These are phyloP conservation scores for Radopholus similis DNA, from an alignment of 1,140 invertebrate species.

Conservation along the genomic window DNA sequence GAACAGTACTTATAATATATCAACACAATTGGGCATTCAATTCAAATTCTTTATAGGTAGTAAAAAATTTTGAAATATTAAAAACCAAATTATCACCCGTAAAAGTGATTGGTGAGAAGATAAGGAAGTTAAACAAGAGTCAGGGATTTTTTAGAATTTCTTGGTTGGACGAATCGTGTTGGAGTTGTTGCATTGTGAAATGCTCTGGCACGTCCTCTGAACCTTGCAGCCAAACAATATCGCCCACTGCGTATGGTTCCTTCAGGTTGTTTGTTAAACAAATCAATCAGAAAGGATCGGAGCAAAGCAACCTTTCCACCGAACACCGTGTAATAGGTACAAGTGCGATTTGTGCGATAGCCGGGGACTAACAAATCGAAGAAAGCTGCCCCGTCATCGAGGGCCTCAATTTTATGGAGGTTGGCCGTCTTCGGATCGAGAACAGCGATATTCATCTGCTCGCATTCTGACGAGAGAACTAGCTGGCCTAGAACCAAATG, in stretches of 20 bases:
- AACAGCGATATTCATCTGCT: slow-evolving; percentile 25
- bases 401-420: slow-evolving; percentile 27
- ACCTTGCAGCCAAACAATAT: slow-evolving; percentile 13
- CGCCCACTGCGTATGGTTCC: background rate
- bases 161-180: background rate
- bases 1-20: too few relatives aligned
- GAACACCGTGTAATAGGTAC: slow-evolving; percentile 24
- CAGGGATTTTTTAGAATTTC: too few relatives aligned
- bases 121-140: too few relatives aligned
- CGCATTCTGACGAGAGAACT: background rate
- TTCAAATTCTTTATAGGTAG: too few relatives aligned
- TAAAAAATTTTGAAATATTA: too few relatives aligned
- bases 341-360: slow-evolving; percentile 17
- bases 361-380: slow-evolving; percentile 43
- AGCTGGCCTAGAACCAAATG: background rate
- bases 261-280: background rate
- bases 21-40: too few relatives aligned
- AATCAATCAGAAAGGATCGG: background rate
- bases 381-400: slow-evolving; percentile 43
- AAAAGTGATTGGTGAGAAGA: too few relatives aligned
- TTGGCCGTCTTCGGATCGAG: slow-evolving; percentile 20
- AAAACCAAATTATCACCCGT: too few relatives aligned
- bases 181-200: slow-evolving; percentile 15
- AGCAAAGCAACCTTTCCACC: background rate
- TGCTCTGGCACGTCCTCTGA: slow-evolving; percentile 9